A percentile compares a stretch with the other conserved stretches of the same genome.
Conservation (phyloP, 2,888 invertebrate genomes). For the Elegia similella region DNA sequence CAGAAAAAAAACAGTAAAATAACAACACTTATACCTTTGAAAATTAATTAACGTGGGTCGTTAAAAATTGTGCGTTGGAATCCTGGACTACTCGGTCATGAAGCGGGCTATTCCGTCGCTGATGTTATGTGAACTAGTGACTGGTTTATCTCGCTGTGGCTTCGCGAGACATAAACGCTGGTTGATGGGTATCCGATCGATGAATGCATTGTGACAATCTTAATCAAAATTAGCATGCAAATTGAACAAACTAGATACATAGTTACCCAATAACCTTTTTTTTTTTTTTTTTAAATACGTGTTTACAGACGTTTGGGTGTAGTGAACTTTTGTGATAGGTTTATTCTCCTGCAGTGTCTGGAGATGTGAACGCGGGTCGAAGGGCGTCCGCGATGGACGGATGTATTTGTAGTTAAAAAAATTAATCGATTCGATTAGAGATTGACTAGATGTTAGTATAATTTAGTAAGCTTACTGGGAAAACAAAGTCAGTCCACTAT, state of each 20-base stretch:
- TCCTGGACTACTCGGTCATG: not conserved
- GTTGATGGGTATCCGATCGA: slow-evolving; percentile 47
- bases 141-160: slow-evolving; percentile 64
- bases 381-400: not conserved
- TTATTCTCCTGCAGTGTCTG: not conserved
- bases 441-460: no score
- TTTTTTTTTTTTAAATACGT: no score
- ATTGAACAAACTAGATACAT: not conserved
- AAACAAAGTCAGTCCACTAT: no score
- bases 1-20: no score
- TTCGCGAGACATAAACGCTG: slow-evolving; percentile 68
- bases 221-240: not conserved
- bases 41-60: not conserved
- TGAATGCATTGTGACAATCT: slow-evolving; percentile 42
- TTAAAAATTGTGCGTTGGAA: slow-evolving; percentile 25
- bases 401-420: not conserved
- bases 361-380: not conserved
- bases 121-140: slow-evolving; percentile 26
- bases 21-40: no score
- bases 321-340: not conserved
- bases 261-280: no score
- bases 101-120: slow-evolving; percentile 11
- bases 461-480: no score
- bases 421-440: not conserved
- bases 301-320: not conserved